Evolutionary conservation across 2,888 invertebrate genomes (phyloP), one percentile per base, ranked within the genome.

Genomic region (Acrobasis repandana): DNA sequence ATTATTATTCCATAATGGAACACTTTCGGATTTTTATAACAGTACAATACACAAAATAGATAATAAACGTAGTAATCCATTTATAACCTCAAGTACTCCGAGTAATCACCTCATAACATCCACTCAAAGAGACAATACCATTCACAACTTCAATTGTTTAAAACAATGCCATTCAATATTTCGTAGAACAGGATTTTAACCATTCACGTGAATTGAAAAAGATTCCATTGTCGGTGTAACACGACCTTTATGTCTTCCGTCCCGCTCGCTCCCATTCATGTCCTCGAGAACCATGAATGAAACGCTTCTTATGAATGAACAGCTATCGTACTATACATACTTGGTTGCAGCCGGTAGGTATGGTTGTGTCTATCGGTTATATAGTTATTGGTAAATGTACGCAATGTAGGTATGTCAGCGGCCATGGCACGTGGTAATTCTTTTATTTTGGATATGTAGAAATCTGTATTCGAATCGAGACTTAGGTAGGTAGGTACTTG

Each of bases 221-320:
- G 76, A 82, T 75, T 81, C 84, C 81, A 85, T 86, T 87, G 88
- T 85, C 79, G 80, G 69, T 87, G 85, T 88, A 88, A 87, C 87
- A 75, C 87, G 86, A 87, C 88, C 88, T 89, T 85, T 86, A 67
- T 63, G 62, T 82, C 71, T 67, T 66, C 77, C 63, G 71, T 90
- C 91, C 83, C 88, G 67, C 77, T 91, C 85, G 83, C 90, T 88
- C 91, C 90, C 89, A 91, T 91, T 90, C 90, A 90, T 82, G 65
- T 72, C 79, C 76, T 78, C 79, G 80, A 81, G 79, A 80, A 79
- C 84, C 87, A 88, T 90, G 85, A 91, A 91, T 90, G 90, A 88
- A 91, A 86, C 80, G 88, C 86, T 91, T 90, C 90, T 92, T 90
- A 92, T 93, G 92, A 92, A 92, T 92, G 91, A 87, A 86, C 86